Base-by-base conservation (phyloP, 2,888 invertebrate genomes). In the Ichneumoninae sp. region DNA sequence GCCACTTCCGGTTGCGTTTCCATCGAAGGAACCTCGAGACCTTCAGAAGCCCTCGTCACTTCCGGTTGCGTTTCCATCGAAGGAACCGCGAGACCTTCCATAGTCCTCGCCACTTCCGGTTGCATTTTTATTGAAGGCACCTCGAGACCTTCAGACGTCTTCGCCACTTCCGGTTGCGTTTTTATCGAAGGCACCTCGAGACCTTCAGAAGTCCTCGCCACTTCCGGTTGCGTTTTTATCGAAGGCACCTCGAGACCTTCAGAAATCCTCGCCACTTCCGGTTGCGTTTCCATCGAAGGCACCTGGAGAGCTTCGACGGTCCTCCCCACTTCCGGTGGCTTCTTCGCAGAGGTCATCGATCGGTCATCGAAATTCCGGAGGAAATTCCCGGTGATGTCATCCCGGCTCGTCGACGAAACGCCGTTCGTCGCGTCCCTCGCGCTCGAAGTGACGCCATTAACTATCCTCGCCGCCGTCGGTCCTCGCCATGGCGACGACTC, bases 401-500 rank as follows among this genome's bases (percentile, higher is more conserved):
- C 68, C 22, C 40, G 50, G 52, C 44, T 62, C 44, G 33, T 40
- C 44, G 47, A 19, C 52, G 68, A 69, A 33, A 68, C 69, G 19
- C 36, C 77, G 40, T 8, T 44, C 16, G 22, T 40, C 16, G 16
- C 8, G 19, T 65, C 75, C 52, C 7, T 72, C 47, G 72, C 8
- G 36, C 19, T 66, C 47, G 66, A 57, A 3, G 57, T 22, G 16
- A 36, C 7, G 22, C 6, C 8, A 50, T 16, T 16, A 33, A 33
- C n/a, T 13, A 40, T 4, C 50, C 44, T 71, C 50, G 54, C 54
- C 19, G 65, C 10, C 36, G 60, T 30, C 5, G 57, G 26, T 5
- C 4, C 57, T 57, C 26, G 57, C 82, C 70, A 79, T 66, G n/a
- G n/a, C 36, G 80, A 33, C 47, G 36, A 6, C 47, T 82, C 62